These are phyloP conservation scores for Glyptemys insculpta DNA, from an alignment of 2,797 vertebrate species.

Conservation along the genomic window DNA sequence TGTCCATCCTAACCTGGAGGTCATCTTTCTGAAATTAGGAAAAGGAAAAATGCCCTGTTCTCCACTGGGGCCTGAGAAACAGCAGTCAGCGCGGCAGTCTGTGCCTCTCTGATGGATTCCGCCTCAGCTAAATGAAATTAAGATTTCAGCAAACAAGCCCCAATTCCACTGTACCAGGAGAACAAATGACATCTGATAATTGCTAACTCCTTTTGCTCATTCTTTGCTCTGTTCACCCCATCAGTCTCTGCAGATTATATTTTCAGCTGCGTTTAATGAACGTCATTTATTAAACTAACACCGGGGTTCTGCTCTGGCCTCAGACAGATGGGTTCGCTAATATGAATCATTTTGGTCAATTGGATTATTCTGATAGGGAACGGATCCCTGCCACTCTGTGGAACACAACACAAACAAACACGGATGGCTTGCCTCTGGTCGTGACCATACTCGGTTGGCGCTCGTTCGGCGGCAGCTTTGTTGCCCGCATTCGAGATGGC, in stretches of 20 bases:
- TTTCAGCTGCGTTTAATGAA: slow-evolving; percentile 84
- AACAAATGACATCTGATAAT: slow-evolving; percentile 80
- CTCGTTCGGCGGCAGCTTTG: slow-evolving; percentile 71
- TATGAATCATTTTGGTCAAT: slow-evolving; percentile 83
- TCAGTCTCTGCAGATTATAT: slow-evolving; percentile 82
- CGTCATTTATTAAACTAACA: slow-evolving; percentile 83
- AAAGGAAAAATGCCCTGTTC: slow-evolving; percentile 36
- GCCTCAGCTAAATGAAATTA: slow-evolving; percentile 79
- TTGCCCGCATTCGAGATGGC: slow-evolving; percentile 39
- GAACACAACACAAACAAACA: slow-evolving; percentile 72
- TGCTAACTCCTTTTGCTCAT: slow-evolving; percentile 80
- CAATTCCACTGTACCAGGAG: slow-evolving; percentile 61
- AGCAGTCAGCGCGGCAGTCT: slow-evolving; percentile 54
- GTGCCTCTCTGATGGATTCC: slow-evolving; percentile 74
- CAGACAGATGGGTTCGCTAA: slow-evolving; percentile 82
- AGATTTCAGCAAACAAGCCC: slow-evolving; percentile 80
- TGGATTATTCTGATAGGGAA: slow-evolving; percentile 82
- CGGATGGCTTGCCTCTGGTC: slow-evolving; percentile 65
- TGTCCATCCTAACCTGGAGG: not conserved
- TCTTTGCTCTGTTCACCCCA: slow-evolving; percentile 79
- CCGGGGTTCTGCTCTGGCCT: slow-evolving; percentile 78
- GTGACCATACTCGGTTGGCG: slow-evolving; percentile 43
- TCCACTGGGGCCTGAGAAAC: slow-evolving; percentile 36
- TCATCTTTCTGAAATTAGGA: not conserved
- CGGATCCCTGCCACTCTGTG: slow-evolving; percentile 59